Evolutionary conservation across 2,888 invertebrate species (phyloP), one percentile per base, ranked within the genome.

Genomic region (Tridacna gigas): DNA sequence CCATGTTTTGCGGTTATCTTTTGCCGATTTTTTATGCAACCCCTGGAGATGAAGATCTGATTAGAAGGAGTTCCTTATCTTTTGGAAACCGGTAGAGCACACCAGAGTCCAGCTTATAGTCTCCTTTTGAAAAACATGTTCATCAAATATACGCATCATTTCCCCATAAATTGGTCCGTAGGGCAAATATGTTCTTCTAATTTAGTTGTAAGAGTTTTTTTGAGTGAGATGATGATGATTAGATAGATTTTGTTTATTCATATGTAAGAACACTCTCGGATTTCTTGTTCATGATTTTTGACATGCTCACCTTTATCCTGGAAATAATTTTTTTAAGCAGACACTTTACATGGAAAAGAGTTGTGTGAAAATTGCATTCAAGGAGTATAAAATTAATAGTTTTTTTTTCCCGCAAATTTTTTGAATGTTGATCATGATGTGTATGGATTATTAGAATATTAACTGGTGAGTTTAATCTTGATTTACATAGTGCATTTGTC

Each of bases 21-120:
- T 67, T 65, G 74, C 77, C 81, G 84, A 84, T 81, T 83, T 82
- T 83, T 86, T 81, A 83, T 86, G 81, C 83, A 83, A 86, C 86
- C 81, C 83, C 86, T 74, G 81, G 74, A 65, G 86, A 73, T 83
- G 47, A 37, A 48, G 45, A 77, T 77, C 85, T 79, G 85, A 82
- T 85, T 28, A 74, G 51, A 37, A 22, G 51, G 48, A 51, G 71
- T 71, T 71, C 47, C 71, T 71, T 71, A 71, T 71, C 71, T 71
- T 37, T 47, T 25, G 28, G 74, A 51, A 77, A 77, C 83, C 69
- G 77, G 47, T 77, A 56, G 51, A 69, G 77, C 81, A 86, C 86
- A 79, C 82, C 67, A 78, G 79, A 77, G 81, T 79, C 82, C 86
- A 86, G 80, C 82, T 78, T 80, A 63, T 65, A 28, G 80, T 20